Evolutionary conservation across 2,113 vertebrate genomes (phyloP).

Genomic region (Rhizomys pruinosus): DNA sequence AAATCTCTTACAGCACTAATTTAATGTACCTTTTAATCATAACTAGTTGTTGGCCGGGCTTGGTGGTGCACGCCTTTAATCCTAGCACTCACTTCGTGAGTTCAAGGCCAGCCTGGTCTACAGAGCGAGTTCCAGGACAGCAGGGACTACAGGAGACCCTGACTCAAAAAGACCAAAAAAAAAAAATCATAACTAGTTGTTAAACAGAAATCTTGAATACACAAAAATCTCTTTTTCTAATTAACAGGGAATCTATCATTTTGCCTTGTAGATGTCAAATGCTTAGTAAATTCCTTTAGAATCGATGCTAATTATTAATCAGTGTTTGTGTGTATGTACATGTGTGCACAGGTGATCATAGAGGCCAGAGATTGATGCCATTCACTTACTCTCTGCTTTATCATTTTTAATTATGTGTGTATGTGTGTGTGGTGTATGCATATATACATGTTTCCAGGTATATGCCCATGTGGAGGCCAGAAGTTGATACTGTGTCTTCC

Average conservation of each 20-base stretch:
- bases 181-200: background rate
- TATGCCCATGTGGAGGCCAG: background rate
- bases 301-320: background rate
- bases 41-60: background rate
- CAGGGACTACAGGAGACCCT: no score
- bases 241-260: background rate
- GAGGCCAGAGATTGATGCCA: background rate
- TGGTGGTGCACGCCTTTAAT: no score
- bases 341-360: background rate
- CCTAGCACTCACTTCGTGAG: no score
- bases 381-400: background rate
- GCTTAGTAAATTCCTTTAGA: background rate
- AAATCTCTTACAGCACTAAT: background rate
- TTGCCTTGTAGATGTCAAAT: background rate
- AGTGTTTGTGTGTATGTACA: background rate
- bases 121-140: no score
- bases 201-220: background rate
- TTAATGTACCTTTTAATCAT: background rate
- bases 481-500: background rate
- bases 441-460: background rate
- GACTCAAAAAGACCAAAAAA: no score
- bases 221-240: background rate
- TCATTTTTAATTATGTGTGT: background rate
- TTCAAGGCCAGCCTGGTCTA: no score
- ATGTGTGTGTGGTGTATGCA: background rate